Conservation (phyloP, 2,888 invertebrate species). For the Hyles lineata region DNA sequence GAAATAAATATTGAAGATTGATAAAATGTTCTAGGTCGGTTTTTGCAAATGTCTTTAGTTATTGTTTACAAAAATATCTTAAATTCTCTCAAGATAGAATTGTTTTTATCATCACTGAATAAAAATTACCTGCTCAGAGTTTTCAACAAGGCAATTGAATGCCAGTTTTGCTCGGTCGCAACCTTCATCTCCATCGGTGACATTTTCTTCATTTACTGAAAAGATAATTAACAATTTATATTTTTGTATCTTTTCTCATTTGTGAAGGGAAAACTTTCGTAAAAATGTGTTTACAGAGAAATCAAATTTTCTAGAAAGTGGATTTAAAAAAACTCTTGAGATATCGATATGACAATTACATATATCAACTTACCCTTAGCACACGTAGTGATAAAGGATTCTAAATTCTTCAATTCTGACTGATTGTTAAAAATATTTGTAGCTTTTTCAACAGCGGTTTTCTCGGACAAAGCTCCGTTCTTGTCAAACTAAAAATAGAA, state of each 20-base stretch:
- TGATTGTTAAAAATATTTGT: constrained; percentile 56
- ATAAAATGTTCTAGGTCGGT: too few relatives aligned
- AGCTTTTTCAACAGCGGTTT: constrained; percentile 48
- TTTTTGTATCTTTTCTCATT: not conserved
- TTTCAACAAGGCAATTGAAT: constrained; percentile 58
- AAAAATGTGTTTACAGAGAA: too few relatives aligned
- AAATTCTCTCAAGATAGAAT: too few relatives aligned
- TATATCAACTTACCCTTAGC: constrained; percentile 48
- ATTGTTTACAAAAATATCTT: too few relatives aligned
- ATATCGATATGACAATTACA: too few relatives aligned
- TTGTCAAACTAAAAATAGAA: constrained; percentile 57
- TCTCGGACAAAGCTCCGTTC: constrained; percentile 56
- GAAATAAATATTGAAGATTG: too few relatives aligned
- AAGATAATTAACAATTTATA: constrained; percentile 31
- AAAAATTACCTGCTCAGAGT: constrained; percentile 56
- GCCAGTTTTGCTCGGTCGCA: constrained; percentile 65
- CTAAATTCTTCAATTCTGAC: constrained; percentile 54
- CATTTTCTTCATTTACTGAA: constrained; percentile 60
- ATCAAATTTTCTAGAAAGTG: too few relatives aligned
- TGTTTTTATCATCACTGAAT: too few relatives aligned
- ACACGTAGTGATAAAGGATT: constrained; percentile 55
- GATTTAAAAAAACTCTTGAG: too few relatives aligned
- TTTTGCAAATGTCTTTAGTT: too few relatives aligned
- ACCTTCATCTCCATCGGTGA: constrained; percentile 55
- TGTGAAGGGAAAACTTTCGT: too few relatives aligned